Evolutionary conservation across 2,888 invertebrate species (phyloP).

Genomic region (Campoplex nolae): DNA sequence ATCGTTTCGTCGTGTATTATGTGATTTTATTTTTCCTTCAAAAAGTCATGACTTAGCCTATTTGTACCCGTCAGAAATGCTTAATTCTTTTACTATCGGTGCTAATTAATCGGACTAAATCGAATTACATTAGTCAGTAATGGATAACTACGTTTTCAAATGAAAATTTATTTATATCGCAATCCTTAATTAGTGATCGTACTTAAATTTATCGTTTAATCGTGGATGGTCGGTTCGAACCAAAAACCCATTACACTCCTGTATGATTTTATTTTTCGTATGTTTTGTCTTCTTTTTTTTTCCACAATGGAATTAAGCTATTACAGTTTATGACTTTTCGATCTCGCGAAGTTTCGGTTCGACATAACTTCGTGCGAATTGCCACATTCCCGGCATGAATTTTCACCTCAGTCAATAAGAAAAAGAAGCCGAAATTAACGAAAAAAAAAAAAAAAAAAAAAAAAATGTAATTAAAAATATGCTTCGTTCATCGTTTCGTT

Average conservation of each 20-base stretch:
- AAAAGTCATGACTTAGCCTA: slow-evolving; percentile 79
- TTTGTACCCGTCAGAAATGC: slow-evolving; percentile 84
- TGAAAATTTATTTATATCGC: slow-evolving; percentile 66
- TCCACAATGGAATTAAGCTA: slow-evolving; percentile 51
- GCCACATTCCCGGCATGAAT: slow-evolving; percentile 66
- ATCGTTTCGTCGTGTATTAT: not conserved
- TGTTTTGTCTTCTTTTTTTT: not conserved
- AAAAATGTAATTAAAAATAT: slow-evolving; percentile 29
- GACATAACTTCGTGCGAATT: slow-evolving; percentile 45
- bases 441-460: slow-evolving; percentile 17
- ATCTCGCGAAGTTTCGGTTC: slow-evolving; percentile 31
- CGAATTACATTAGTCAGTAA: slow-evolving; percentile 56
- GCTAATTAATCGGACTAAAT: slow-evolving; percentile 72
- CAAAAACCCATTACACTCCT: slow-evolving; percentile 35
- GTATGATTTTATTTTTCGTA: not conserved
- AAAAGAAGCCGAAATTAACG: not conserved
- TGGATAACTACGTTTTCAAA: slow-evolving; percentile 52
- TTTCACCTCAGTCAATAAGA: slow-evolving; percentile 31
- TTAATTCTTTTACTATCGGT: slow-evolving; percentile 75
- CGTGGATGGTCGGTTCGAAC: slow-evolving; percentile 23
- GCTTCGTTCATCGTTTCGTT: slow-evolving; percentile 18
- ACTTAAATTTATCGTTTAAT: slow-evolving; percentile 61
- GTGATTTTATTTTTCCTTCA: slow-evolving; percentile 67
- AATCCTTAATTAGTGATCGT: slow-evolving; percentile 57
- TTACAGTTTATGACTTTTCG: slow-evolving; percentile 37